Conservation (phyloP, 1,140 invertebrate genomes). For the Polypedilum pembai region DNA sequence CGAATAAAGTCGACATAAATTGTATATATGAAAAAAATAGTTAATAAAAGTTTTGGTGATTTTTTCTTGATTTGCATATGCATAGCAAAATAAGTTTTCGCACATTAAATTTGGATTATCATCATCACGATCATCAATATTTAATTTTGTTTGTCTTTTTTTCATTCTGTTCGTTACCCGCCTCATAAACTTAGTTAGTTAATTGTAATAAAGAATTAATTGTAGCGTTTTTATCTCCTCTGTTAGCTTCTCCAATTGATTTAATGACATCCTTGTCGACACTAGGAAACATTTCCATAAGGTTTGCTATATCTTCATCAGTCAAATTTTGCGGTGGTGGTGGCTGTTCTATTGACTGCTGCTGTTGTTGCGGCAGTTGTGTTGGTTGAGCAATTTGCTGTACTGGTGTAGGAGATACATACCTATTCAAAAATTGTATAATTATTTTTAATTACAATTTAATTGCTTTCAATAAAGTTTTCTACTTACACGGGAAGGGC, state of each 20-base stretch:
- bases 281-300: conserved; percentile 92
- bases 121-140: conserved; percentile 18
- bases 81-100: background rate
- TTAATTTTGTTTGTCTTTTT: background rate
- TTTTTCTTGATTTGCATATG: background rate
- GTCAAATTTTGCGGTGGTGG: conserved; percentile 46
- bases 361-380: conserved; percentile 33
- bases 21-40: background rate
- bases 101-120: conserved; percentile 13
- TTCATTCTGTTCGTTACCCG: too few relatives aligned
- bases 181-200: conserved; percentile 49
- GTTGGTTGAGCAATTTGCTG: conserved; percentile 32
- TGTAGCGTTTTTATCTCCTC: conserved; percentile 82
- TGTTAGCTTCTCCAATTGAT: conserved; percentile 81
- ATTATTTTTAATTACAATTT: too few relatives aligned
- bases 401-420: conserved; percentile 40
- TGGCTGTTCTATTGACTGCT: conserved; percentile 37
- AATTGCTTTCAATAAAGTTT: too few relatives aligned
- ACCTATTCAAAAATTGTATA: too few relatives aligned
- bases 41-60: background rate
- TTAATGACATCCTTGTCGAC: conserved; percentile 87
- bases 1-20: conserved; percentile 11
- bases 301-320: conserved; percentile 70
- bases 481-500: conserved; percentile 49
- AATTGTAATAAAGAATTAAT: conserved; percentile 88